A percentile compares a stretch with the other conserved stretches of the same genome.
These are phyloP conservation scores for Cephalotes varians DNA, from an alignment of 2,888 invertebrate species.

Conservation along the genomic window DNA sequence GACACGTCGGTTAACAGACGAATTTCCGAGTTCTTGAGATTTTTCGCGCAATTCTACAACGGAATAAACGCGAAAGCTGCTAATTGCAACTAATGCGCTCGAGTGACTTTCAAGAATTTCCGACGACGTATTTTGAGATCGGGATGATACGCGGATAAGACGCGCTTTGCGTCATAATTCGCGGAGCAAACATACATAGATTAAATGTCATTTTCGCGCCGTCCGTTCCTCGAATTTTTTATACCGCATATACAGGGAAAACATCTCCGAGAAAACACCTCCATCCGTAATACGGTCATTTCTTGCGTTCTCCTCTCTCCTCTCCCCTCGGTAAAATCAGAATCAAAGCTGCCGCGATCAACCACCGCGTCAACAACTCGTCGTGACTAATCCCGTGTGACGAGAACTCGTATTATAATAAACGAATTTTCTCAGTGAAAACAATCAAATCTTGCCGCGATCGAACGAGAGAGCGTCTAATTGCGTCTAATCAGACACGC, in stretches of 20 bases:
- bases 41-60: background rate
- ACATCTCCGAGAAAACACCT: background rate
- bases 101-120: slow-evolving; percentile 27
- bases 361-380: background rate
- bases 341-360: slow-evolving; percentile 7
- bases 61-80: background rate
- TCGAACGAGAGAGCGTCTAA: slow-evolving; percentile 32
- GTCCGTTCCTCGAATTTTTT: background rate
- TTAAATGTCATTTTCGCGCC: background rate
- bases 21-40: background rate
- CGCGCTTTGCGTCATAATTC: background rate
- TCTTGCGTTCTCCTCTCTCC: background rate
- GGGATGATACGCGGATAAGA: background rate
- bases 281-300: background rate
- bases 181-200: background rate
- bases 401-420: slow-evolving; percentile 5
- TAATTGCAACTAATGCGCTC: slow-evolving; percentile 26
- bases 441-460: slow-evolving; percentile 15
- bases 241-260: background rate
- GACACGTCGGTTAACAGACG: background rate
- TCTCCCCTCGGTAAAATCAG: background rate
- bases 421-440: background rate
- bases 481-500: slow-evolving; percentile 45
- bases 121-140: slow-evolving; percentile 23
- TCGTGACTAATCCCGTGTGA: background rate